phyloP scores from a whole-genome alignment of 2,888 invertebrate species.

The Leucophenga maculata region DNA sequence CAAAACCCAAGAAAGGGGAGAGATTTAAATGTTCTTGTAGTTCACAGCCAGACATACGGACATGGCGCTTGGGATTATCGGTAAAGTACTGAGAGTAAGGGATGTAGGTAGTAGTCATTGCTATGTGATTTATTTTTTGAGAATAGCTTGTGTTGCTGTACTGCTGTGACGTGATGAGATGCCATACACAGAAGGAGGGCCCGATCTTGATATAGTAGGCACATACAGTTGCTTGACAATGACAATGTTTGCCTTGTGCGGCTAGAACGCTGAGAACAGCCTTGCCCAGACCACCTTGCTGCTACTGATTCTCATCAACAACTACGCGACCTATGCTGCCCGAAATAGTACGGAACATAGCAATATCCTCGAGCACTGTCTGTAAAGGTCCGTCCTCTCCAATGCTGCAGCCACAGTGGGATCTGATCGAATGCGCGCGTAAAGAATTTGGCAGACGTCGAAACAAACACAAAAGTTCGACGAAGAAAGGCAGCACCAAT shows the following conservation, averaged over 20 bases:
- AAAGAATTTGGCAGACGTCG: conserved; percentile 98
- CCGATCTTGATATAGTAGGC: conserved; percentile 89
- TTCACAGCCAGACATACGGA: no score
- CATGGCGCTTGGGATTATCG: conserved; percentile 2
- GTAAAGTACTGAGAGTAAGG: background rate
- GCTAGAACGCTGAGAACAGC: conserved; percentile 90
- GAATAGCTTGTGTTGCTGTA: conserved; percentile 78
- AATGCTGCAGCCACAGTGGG: conserved; percentile 98
- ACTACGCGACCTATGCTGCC: conserved; percentile 86
- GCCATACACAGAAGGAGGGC: conserved; percentile 90
- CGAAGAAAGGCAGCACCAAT: conserved; percentile 95
- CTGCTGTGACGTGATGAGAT: conserved; percentile 88
- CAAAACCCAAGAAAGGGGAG: no score
- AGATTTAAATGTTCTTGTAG: no score
- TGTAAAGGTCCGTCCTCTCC: conserved; percentile 99
- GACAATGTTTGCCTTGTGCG: conserved; percentile 79
- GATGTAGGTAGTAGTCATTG: background rate
- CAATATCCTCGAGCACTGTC: conserved; percentile 99
- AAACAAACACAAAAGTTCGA: conserved; percentile 93
- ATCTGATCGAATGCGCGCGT: conserved; percentile 98
- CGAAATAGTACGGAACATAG: conserved; percentile 94
- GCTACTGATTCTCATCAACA: conserved; percentile 98
- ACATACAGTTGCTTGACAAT: conserved; percentile 87
- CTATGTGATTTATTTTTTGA: conserved; percentile 73
- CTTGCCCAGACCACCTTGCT: conserved; percentile 94